Conservation (phyloP, 2,113 vertebrate genomes). For the Solea senegalensis region DNA sequence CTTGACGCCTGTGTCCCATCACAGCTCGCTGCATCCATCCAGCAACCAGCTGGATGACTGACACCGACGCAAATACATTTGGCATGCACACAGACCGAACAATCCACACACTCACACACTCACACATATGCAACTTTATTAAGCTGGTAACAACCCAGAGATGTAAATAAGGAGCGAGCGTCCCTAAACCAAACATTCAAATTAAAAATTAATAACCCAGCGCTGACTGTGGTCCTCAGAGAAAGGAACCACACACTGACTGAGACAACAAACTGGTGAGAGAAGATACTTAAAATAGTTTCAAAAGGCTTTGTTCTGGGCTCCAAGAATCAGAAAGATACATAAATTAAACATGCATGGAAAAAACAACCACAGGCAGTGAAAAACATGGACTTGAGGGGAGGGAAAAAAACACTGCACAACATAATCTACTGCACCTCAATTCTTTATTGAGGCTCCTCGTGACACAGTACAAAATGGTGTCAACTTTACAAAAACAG, state of each 20-base stretch:
- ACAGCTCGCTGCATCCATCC: slow-evolving; percentile 36
- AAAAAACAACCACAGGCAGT: slow-evolving; percentile 11
- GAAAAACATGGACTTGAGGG: background rate
- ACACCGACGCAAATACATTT: slow-evolving; percentile 23
- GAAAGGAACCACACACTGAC: slow-evolving; percentile 53
- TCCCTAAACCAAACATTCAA: slow-evolving; percentile 71
- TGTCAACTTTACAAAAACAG: slow-evolving; percentile 69
- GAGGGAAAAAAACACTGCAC: background rate
- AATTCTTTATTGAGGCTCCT: slow-evolving; percentile 76
- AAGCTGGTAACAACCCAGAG: slow-evolving; percentile 72
- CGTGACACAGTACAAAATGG: slow-evolving; percentile 68
- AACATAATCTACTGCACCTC: slow-evolving; percentile 52
- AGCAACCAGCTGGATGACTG: slow-evolving; percentile 32
- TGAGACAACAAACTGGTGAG: slow-evolving; percentile 60
- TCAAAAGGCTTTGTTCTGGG: slow-evolving; percentile 56
- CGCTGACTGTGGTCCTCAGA: slow-evolving; percentile 68
- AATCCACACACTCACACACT: background rate
- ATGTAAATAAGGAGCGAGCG: slow-evolving; percentile 76
- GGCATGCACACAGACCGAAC: background rate
- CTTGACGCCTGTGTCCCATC: slow-evolving; percentile 60
- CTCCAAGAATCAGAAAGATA: slow-evolving; percentile 23
- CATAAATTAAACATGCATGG: slow-evolving; percentile 25
- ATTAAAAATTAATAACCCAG: slow-evolving; percentile 78
- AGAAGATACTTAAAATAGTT: slow-evolving; percentile 60
- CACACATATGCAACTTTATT: slow-evolving; percentile 37